A percentile compares a stretch with the other conserved stretches of the same genome.
Conservation (phyloP, 2,797 vertebrate genomes). For the Rhynchonycteris naso region DNA sequence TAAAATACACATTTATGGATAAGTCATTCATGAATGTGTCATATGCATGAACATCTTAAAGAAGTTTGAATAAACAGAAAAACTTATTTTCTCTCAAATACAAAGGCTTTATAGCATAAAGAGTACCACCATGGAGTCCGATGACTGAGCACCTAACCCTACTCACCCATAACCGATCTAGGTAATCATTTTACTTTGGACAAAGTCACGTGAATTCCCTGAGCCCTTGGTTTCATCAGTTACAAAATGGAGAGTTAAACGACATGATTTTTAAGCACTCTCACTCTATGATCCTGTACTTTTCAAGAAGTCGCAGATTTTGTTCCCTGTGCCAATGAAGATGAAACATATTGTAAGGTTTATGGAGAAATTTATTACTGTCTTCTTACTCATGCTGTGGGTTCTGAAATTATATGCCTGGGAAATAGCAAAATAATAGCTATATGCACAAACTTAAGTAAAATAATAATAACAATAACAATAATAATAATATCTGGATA, state of each 20-base stretch:
- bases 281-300: not conserved
- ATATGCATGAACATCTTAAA: not conserved
- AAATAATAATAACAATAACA: not conserved
- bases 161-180: not conserved
- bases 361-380: slow-evolving; percentile 19
- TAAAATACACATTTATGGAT: slow-evolving; percentile 32
- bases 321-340: slow-evolving; percentile 1
- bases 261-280: not conserved
- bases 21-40: slow-evolving; percentile 32
- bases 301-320: not conserved
- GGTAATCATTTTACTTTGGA: not conserved
- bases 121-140: not conserved
- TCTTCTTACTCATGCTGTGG: slow-evolving; percentile 22
- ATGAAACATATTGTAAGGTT: not conserved
- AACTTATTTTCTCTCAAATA: slow-evolving; percentile 45
- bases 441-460: slow-evolving; percentile 4
- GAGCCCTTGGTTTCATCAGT: not conserved
- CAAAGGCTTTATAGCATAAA: slow-evolving; percentile 9
- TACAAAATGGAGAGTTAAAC: not conserved
- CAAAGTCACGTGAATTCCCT: not conserved
- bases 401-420: slow-evolving; percentile 46
- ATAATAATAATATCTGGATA: slow-evolving; percentile 66
- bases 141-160: not conserved
- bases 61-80: slow-evolving; percentile 49
- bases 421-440: slow-evolving; percentile 64